Evolutionary conservation across 2,888 invertebrate genomes (phyloP).

Genomic region (Eupithecia subfuscata): DNA sequence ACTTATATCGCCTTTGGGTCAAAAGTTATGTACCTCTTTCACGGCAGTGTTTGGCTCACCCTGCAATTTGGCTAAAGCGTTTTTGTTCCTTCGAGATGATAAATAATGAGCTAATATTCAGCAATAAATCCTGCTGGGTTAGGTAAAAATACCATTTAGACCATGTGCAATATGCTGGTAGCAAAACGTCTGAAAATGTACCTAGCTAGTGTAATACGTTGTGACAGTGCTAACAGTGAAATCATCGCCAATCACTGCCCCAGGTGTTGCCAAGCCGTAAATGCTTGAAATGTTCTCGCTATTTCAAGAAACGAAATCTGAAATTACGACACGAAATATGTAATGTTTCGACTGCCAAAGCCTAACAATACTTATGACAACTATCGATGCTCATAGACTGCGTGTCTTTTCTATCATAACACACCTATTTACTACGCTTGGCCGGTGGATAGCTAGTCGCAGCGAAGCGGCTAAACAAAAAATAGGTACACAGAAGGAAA

Average conservation of each 20-base stretch:
- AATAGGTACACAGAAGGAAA: no score
- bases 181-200: not conserved
- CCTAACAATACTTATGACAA: not conserved
- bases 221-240: conserved; percentile 1
- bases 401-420: not conserved
- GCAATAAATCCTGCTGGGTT: no score
- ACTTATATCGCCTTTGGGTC: no score
- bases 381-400: not conserved
- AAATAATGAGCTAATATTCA: not conserved
- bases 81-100: no score
- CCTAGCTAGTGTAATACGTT: not conserved
- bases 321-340: conserved; percentile 19
- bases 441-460: no score
- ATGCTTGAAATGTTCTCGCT: conserved; percentile 22
- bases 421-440: no score
- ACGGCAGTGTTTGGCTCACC: no score
- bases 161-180: not conserved
- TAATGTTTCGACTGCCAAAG: conserved; percentile 7
- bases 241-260: conserved; percentile 17
- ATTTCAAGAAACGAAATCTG: conserved; percentile 12
- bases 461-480: no score
- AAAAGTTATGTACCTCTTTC: no score
- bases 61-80: no score
- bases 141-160: no score
- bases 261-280: conserved; percentile 21